Base-by-base conservation (phyloP, 1,140 invertebrate genomes). In the Uloborus diversus region DNA sequence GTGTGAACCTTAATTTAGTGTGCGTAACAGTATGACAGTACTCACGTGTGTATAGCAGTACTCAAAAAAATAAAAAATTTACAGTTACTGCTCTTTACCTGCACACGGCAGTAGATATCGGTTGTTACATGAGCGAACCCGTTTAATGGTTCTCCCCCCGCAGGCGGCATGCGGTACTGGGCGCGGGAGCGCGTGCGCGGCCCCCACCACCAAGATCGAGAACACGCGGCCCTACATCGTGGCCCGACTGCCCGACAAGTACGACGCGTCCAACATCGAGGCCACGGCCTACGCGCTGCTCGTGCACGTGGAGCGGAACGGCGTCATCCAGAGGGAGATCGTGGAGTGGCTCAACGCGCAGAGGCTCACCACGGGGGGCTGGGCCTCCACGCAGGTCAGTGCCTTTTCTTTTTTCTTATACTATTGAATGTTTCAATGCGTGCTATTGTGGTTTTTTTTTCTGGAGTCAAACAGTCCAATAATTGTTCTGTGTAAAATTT, bases 271-370 rank as follows among this genome's bases (percentile, higher is more conserved):
- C 82, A 97, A 97, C 85, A 94, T 98, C 28, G 95, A 97, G 85
- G 92, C 95, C 0, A 98, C 96, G 0, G 93, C 96, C 0, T 98
- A 97, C 85, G 96, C 93, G 4, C 87, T 99, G 14, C 85, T 98
- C 81, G 92, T 95, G 0, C 95, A 96, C 85, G 94, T 94, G 47
- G 91, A 92, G 14, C 88, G 93, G 17, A 93, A 95, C 84, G 94
- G 95, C 81, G 88, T 93, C 79, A 89, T 91, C 69, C 89, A 92
- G 30, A 93, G 96, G 79, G 90, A 92, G 14, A 96, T 97, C 84
- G 95, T 98, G 20, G 92, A 93, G 84, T 99, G 96, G 96, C 87
- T 99, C 9, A 97, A 97, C 86, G 90, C 93, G 0, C 96, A 98
- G 85, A 89, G 96, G 59, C 88, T 97, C 0, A 92, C 92, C 20